Evolutionary conservation across 2,888 invertebrate genomes (phyloP).

Genomic region (Lissonota sp.): DNA sequence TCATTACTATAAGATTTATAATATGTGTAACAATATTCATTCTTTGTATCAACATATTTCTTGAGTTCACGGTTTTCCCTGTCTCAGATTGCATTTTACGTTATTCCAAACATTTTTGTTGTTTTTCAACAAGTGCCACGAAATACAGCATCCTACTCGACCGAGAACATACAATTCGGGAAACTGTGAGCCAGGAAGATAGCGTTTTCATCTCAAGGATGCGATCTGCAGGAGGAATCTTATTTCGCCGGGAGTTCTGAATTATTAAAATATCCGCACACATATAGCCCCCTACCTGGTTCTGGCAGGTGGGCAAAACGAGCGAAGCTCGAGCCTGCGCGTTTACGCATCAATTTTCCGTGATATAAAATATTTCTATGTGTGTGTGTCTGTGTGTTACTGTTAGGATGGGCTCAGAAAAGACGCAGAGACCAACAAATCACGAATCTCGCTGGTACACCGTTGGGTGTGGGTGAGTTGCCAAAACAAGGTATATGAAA

Average conservation of each 20-base stretch:
- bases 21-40: no score
- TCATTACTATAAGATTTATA: no score
- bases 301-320: conserved; percentile 23
- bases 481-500: conserved; percentile 25
- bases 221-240: conserved; percentile 27
- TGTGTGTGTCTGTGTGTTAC: conserved; percentile 25
- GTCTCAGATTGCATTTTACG: no score
- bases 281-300: conserved; percentile 33
- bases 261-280: conserved; percentile 44
- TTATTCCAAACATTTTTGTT: background rate
- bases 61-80: no score
- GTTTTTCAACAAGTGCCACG: background rate
- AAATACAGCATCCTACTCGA: background rate
- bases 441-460: conserved; percentile 22
- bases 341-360: conserved; percentile 73
- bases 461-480: no score
- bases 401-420: conserved; percentile 10
- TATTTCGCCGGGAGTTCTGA: conserved; percentile 50
- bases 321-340: conserved; percentile 33
- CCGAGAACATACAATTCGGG: background rate
- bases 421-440: conserved; percentile 30
- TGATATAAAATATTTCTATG: conserved; percentile 74
- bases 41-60: no score
- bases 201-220: conserved; percentile 21
- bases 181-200: conserved; percentile 8